Percentiles rank a stretch among this genome's conserved stretches.
phyloP scores from a whole-genome alignment of 2,113 vertebrate species.

The Peromyscus californicus region DNA sequence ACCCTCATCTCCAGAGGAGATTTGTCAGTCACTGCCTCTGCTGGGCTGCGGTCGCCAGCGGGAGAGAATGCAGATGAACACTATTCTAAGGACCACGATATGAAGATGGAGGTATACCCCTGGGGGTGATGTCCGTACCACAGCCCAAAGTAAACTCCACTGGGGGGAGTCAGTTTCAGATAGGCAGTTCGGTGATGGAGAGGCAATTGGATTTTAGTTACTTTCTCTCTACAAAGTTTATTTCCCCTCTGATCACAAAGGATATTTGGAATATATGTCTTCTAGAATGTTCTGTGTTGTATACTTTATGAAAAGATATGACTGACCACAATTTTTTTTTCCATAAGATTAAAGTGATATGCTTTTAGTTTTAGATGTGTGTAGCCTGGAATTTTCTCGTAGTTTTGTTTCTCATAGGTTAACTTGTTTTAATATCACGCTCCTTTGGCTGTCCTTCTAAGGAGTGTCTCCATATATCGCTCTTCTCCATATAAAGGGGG shows the following conservation, averaged over 20 bases:
- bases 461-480: neutral
- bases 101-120: constrained; percentile 85
- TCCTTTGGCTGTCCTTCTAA: neutral
- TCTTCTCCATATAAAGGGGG: neutral
- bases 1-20: constrained; percentile 90
- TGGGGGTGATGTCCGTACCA: rapidly evolving
- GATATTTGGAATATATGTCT: neutral
- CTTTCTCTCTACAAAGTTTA: neutral
- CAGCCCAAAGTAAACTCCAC: rapidly evolving
- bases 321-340: neutral
- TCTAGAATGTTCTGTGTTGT: constrained; percentile 5
- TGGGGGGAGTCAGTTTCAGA: neutral
- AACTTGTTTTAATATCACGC: neutral
- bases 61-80: constrained; percentile 83
- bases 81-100: constrained; percentile 83
- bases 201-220: neutral
- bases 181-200: neutral
- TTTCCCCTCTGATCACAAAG: neutral
- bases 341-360: neutral
- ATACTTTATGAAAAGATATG: neutral
- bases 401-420: neutral
- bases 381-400: neutral
- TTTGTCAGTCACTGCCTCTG: constrained; percentile 80
- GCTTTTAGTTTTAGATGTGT: neutral
- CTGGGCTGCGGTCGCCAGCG: constrained; percentile 78